Conservation (phyloP, 2,797 vertebrate genomes). For the Darevskia nairensis region DNA sequence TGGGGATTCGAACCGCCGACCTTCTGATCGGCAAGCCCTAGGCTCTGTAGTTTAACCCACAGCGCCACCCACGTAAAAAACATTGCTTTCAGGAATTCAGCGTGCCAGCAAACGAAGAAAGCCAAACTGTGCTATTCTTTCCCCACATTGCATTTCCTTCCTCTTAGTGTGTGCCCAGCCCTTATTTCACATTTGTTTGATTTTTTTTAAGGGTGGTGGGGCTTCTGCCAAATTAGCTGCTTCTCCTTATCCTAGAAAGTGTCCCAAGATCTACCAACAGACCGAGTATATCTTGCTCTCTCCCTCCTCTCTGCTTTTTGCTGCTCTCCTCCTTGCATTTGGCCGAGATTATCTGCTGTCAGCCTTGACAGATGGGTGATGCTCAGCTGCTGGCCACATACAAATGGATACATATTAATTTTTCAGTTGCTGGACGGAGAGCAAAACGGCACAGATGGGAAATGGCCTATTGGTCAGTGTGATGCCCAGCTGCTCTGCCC, state of each 20-base stretch:
- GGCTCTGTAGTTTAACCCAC: too few relatives aligned
- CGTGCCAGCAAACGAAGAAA: not conserved
- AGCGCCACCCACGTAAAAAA: not conserved
- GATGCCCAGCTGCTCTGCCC: constrained; percentile 90
- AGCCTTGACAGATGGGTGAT: constrained; percentile 69
- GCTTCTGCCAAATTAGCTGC: rapidly evolving
- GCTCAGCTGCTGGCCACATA: constrained; percentile 68
- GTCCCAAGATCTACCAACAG: not conserved
- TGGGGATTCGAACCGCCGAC: too few relatives aligned
- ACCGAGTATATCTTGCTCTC: not conserved
- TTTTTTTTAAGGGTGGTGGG: not conserved
- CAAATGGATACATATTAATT: constrained; percentile 65
- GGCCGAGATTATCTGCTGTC: not conserved
- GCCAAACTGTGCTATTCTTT: not conserved
- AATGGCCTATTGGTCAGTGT: constrained; percentile 65
- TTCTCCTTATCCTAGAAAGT: not conserved
- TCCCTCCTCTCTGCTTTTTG: rapidly evolving
- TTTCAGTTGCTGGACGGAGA: constrained; percentile 53
- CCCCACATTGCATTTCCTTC: rapidly evolving
- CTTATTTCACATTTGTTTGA: not conserved
- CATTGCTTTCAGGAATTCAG: not conserved
- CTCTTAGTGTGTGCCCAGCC: rapidly evolving
- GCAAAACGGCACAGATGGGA: constrained; percentile 76
- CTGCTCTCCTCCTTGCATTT: not conserved
- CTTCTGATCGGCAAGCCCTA: too few relatives aligned